A percentile compares a stretch with the other conserved stretches of the same genome.
phyloP scores from a whole-genome alignment of 2,888 invertebrate species.

The Hydrotaea diabolus region DNA sequence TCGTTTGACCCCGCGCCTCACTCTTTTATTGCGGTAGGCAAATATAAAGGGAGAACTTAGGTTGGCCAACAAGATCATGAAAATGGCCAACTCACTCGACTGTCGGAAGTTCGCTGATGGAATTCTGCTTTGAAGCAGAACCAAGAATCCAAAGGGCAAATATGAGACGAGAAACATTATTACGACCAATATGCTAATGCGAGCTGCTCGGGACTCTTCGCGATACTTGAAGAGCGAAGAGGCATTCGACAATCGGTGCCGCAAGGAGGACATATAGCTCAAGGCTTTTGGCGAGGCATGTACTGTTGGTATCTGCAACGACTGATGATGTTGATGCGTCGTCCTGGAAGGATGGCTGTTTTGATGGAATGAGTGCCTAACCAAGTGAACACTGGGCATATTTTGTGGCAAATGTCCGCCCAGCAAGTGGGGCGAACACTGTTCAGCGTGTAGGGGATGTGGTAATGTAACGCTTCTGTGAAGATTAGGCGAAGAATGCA shows the following conservation, averaged over 20 bases:
- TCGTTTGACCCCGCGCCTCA: slow-evolving; percentile 80
- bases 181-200: slow-evolving; percentile 86
- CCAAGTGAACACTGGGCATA: slow-evolving; percentile 64
- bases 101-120: slow-evolving; percentile 77
- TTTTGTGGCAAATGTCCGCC: slow-evolving; percentile 68
- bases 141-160: slow-evolving; percentile 79
- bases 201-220: slow-evolving; percentile 93
- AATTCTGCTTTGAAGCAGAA: slow-evolving; percentile 78
- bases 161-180: slow-evolving; percentile 81
- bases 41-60: slow-evolving; percentile 81
- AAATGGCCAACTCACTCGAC: slow-evolving; percentile 78
- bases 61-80: slow-evolving; percentile 80
- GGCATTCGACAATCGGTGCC: slow-evolving; percentile 91
- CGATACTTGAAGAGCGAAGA: slow-evolving; percentile 91
- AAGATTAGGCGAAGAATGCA: slow-evolving; percentile 80
- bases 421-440: slow-evolving; percentile 74
- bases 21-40: slow-evolving; percentile 81
- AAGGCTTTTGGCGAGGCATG: slow-evolving; percentile 80
- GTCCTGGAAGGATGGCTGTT: slow-evolving; percentile 50
- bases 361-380: slow-evolving; percentile 57
- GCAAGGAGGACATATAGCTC: slow-evolving; percentile 86
- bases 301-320: slow-evolving; percentile 79
- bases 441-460: slow-evolving; percentile 70
- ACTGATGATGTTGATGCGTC: slow-evolving; percentile 68
- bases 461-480: slow-evolving; percentile 76